Base-by-base conservation (phyloP, 2,113 vertebrate genomes). In the Leuciscus idus region DNA sequence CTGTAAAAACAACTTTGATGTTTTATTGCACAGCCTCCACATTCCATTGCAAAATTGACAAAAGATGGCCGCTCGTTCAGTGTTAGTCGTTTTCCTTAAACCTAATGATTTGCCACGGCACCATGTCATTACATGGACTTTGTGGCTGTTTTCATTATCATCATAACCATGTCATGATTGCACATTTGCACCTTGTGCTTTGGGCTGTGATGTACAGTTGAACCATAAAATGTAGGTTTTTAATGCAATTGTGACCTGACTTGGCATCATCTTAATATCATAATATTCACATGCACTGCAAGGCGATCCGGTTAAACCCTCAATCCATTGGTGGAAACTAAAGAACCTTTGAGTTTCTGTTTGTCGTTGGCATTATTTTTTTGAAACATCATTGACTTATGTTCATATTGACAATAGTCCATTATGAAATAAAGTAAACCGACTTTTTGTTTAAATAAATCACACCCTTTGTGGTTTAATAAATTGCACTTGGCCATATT, bases 221-320 rank as follows among this genome's bases (percentile, higher is more conserved):
- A 33, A 73, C 48, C 6, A 57, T 73, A 36, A 57, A 72, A 83
- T 26, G 88, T 68, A 87, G 87, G 48, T 39, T 88, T 90, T 86
- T 28, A 66, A 66, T 72, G n/a, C 64, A 70, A n/a, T 26, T 28
- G n/a, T 8, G 59, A 64, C 61, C 13, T 66, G 61, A 30, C n/a
- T 66, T 28, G 8, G 79, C 64, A 10, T 55, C 76, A 23, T 23
- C 30, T 57, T 57, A 52, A 36, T 55, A 78, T 78, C 50, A 78
- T 59, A 52, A 78, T 77, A 55, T 77, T 77, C 72, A 55, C 19
- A 55, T 30, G 26, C 8, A 30, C 30, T 48, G 72, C 11, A 74
- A 74, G 8, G 19, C 0, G 26, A 76, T 76, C 73, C 6, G 39
- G 6, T 48, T 76, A 13, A 17, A 13, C 72, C 43, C 39, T 75